Evolutionary conservation across 2,888 invertebrate genomes (phyloP).

Genomic region (Phania funesta): DNA sequence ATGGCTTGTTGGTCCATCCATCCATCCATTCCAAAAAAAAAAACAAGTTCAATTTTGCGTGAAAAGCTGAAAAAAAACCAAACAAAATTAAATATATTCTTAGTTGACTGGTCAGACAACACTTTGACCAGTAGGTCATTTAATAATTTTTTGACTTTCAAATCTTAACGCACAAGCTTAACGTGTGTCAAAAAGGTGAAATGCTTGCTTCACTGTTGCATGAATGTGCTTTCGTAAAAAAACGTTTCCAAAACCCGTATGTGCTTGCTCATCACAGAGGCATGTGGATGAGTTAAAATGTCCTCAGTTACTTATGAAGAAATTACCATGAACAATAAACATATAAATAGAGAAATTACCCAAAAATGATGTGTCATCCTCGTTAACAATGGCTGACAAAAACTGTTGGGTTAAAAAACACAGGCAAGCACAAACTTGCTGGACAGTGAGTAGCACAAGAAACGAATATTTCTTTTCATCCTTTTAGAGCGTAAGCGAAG

Average conservation of each 20-base stretch:
- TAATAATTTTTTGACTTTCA: not conserved
- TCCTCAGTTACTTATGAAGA: not conserved
- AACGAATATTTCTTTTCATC: not conserved
- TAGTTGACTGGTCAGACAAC: constrained; percentile 58
- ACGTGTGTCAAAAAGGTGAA: constrained; percentile 31
- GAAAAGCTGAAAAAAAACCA: constrained; percentile 31
- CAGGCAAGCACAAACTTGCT: not conserved
- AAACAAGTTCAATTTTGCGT: constrained; percentile 38
- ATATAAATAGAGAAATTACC: constrained; percentile 61
- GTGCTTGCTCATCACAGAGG: too few species aligned
- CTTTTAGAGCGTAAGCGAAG: not conserved
- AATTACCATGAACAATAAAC: constrained; percentile 38
- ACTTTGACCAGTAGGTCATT: constrained; percentile 50
- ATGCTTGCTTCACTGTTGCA: not conserved
- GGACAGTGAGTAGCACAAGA: not conserved
- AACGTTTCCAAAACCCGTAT: too few species aligned
- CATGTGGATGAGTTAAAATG: not conserved
- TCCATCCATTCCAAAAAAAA: not conserved
- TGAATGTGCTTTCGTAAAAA: too few species aligned
- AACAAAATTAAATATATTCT: constrained; percentile 44
- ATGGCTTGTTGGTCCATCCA: not conserved
- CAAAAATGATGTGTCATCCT: constrained; percentile 61
- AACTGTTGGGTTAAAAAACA: not conserved
- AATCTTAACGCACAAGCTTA: constrained; percentile 12
- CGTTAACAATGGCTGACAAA: constrained; percentile 9